Percentiles rank a stretch among this genome's conserved stretches.
Evolutionary conservation across 2,113 vertebrate genomes (phyloP).

Genomic region (Talpa occidentalis): DNA sequence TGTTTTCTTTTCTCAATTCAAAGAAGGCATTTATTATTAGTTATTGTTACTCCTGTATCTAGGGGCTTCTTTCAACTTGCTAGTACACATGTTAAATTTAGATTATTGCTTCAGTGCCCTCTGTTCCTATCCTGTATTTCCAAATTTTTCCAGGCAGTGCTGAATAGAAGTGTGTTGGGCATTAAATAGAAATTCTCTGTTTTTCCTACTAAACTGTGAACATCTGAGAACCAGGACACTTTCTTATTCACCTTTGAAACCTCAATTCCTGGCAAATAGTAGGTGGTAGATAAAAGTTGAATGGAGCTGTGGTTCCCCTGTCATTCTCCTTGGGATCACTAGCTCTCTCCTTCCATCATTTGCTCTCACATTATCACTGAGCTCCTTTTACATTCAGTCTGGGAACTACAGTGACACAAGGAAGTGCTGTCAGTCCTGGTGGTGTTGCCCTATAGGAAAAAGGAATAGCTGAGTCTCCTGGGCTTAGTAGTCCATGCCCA

Average conservation of each 20-base stretch:
- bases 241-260: neutral
- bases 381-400: neutral
- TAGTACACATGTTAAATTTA: neutral
- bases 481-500: fast-evolving
- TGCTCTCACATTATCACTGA: no score
- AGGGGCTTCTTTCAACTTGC: neutral
- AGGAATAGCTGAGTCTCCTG: fast-evolving
- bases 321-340: neutral
- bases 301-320: neutral
- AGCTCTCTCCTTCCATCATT: neutral
- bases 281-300: neutral
- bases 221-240: neutral
- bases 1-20: neutral
- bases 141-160: neutral
- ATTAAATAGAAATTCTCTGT: neutral
- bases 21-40: neutral
- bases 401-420: neutral
- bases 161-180: neutral
- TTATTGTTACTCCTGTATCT: neutral
- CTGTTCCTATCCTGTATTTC: neutral
- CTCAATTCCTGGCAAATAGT: neutral
- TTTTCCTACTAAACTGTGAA: neutral
- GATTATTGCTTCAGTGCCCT: neutral
- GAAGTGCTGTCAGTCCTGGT: neutral
- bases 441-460: neutral